Evolutionary conservation across 2,888 invertebrate genomes (phyloP), one percentile per base, ranked within the genome.

Genomic region (Tanypteryx hageni): DNA sequence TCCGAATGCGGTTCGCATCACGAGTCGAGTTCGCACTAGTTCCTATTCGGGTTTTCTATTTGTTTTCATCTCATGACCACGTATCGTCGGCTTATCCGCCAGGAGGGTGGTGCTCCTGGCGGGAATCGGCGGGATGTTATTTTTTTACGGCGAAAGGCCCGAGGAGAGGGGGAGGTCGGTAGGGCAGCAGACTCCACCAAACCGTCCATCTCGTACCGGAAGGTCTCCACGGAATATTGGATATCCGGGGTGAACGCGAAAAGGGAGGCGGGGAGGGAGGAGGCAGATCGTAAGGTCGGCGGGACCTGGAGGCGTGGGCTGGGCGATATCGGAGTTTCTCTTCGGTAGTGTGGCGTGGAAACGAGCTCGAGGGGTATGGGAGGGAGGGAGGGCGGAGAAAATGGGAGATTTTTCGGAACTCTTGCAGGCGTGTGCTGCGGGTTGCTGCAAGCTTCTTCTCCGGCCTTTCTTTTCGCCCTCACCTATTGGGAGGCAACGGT

Each of bases 381-480:
- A 27, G 92, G 76, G 59, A 18, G 57, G 61, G 91, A n/a, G 16
- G 27, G n/a, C 16, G 84, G 27, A 61, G 9, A 18, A 89, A 91
- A 92, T 92, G 81, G 59, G 81, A 68, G 86, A 85, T 59, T 76
- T 92, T 92, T 89, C 14, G 56, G n/a, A 89, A 89, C 27, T 61
- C 27, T 18, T 44, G 89, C 44, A 64, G 64, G n/a, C 64, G 44
- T 89, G 64, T 68, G 64, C 64, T 89, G 89, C 64, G 44, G 64
- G 89, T 61, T 61, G 31, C 64, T 44, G 64, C 64, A n/a, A 61
- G 61, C 61, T 59, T n/a, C 61, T 61, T 44, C 13, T 44, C 44
- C 31, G 16, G 59, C 56, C 56, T 57, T 31, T 44, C n/a, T 56
- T n/a, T 82, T 82, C 56, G 31, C 27, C 14, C n/a, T 27, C 76